Base-by-base conservation (phyloP, 2,888 invertebrate species). In the Rugalucina vietnamica region DNA sequence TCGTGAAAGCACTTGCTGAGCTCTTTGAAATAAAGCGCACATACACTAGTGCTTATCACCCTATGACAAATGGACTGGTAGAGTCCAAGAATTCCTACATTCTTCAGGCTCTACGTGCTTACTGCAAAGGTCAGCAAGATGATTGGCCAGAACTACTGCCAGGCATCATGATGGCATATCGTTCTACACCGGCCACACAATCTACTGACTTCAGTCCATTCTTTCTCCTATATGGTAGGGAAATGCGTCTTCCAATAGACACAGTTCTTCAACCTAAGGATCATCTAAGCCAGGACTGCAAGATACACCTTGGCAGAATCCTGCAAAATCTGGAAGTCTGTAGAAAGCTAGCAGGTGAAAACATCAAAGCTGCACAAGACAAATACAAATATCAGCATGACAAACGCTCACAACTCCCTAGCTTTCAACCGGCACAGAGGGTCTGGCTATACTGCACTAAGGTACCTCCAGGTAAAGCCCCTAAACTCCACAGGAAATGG, bases 31-130 rank as follows among this genome's bases (percentile, higher is more conserved):
- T 85, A 32, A 82, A 18, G 0, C 27, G 57, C 0, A 21, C 0
- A 27, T 74, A 76, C n/a, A 85, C 82, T 36, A 85, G 82, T 60
- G 27, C 65, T 24, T 90, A 90, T 72, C 84, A 85, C 18, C 88
- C 89, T 12, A 74, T 77, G 76, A 65, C 84, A 0, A 90, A 88
- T 76, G 81, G 82, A 18, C 21, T 69, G 2, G 83, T 79, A 60
- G 89, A 89, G 65, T n/a, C 79, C 1, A 85, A 76, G 76, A 90
- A 90, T 70, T 82, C 80, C 32, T 75, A 70, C 14, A 82, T 88
- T 21, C 80, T 83, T 0, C 88, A 90, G 84, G 29, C 85, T 24
- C 29, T 90, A 1, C 32, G 86, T 29, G 27, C 80, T 21, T 88
- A 88, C 49, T 79, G 76, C 39, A 82, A 85, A 60, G 77, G 74